Percentiles rank a stretch among this genome's conserved stretches.
Conservation (phyloP, 1,140 invertebrate species). For the Drosophila willistoni region DNA sequence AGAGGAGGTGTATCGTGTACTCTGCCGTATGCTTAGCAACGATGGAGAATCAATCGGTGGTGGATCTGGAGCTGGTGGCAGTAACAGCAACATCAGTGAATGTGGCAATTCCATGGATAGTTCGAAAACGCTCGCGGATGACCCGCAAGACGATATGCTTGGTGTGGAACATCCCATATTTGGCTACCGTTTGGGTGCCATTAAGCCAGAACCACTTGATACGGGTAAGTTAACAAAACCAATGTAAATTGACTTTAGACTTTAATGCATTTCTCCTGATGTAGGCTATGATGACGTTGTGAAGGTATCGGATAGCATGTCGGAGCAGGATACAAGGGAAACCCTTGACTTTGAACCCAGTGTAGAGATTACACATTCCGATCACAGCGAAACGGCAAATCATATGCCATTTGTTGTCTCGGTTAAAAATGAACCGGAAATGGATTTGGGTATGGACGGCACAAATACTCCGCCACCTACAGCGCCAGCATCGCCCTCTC, state of each 20-base stretch:
- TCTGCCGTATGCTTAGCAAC: conserved; percentile 59
- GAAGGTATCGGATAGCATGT: conserved; percentile 32
- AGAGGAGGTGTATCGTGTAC: conserved; percentile 67
- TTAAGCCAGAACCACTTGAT: conserved; percentile 71
- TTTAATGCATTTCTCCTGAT: neutral
- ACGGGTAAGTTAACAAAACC: conserved; percentile 43
- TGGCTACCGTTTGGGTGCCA: conserved; percentile 69
- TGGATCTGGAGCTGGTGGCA: conserved; percentile 23
- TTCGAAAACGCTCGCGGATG: conserved; percentile 30
- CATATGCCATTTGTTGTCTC: conserved; percentile 60
- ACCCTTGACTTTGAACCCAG: conserved; percentile 33
- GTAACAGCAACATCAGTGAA: conserved; percentile 44
- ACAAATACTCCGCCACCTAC: conserved; percentile 66
- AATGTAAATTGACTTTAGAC: neutral
- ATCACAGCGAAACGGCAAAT: conserved; percentile 37
- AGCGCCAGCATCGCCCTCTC: conserved; percentile 65
- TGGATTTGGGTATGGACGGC: conserved; percentile 64
- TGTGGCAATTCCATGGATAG: conserved; percentile 64
- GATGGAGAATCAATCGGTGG: neutral
- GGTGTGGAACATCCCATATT: conserved; percentile 78
- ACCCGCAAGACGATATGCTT: conserved; percentile 56
- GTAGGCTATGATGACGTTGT: conserved; percentile 61
- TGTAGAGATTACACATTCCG: conserved; percentile 2
- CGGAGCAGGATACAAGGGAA: conserved; percentile 47
- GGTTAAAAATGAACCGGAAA: conserved; percentile 67